A percentile compares a stretch with the other conserved stretches of the same genome.
These are phyloP conservation scores for Mesorhabditis spiculigera DNA, from an alignment of 2,888 invertebrate genomes.

Conservation along the genomic window DNA sequence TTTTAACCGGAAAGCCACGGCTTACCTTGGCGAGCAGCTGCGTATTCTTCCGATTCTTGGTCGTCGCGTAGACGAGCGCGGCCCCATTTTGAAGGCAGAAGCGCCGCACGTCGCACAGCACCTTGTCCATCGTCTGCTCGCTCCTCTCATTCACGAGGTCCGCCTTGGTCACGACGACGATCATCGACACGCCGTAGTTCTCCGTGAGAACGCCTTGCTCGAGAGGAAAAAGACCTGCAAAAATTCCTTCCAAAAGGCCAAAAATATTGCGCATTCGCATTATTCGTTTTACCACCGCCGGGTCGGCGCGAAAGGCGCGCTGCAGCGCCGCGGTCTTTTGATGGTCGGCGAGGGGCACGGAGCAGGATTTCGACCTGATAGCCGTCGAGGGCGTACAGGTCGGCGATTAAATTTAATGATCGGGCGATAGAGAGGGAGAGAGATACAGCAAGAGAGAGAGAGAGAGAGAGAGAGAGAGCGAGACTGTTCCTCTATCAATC, in stretches of 20 bases:
- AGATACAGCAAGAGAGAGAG: too few species aligned
- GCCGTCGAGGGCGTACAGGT: too few species aligned
- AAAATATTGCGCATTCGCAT: conserved; percentile 16
- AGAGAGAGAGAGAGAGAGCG: too few species aligned
- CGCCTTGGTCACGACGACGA: conserved; percentile 53
- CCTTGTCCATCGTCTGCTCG: conserved; percentile 39
- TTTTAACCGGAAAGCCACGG: neutral
- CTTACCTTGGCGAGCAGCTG: neutral
- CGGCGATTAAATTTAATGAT: too few species aligned
- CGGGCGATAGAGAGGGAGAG: too few species aligned
- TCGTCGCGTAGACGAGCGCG: conserved; percentile 42
- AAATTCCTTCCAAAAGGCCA: neutral
- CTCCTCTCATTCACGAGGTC: conserved; percentile 40
- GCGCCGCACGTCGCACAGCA: conserved; percentile 50
- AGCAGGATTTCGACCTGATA: too few species aligned
- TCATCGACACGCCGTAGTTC: conserved; percentile 46
- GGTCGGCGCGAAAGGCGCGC: too few species aligned
- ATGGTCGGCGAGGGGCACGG: too few species aligned
- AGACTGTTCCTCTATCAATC: too few species aligned
- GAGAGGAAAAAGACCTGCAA: conserved; percentile 37
- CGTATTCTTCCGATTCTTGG: conserved; percentile 24
- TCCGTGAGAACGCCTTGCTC: conserved; percentile 48
- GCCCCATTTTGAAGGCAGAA: conserved; percentile 52
- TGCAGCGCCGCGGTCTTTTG: too few species aligned
- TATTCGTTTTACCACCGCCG: too few species aligned